Conservation (phyloP, 1,140 invertebrate genomes). For the Temnothorax longispinosus region DNA sequence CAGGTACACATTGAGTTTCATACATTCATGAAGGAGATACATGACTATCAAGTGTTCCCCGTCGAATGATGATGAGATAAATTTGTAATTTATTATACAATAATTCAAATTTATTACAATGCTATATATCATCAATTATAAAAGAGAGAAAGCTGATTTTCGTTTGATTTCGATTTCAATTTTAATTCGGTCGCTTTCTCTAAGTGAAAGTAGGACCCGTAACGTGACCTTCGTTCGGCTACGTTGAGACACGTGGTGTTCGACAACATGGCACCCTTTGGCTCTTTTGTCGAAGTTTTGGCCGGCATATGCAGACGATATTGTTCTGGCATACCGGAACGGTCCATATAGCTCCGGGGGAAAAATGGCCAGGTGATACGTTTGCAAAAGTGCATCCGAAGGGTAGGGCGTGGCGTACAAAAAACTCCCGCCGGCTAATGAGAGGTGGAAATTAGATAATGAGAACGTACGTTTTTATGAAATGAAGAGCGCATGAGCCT, state of each 20-base stretch:
- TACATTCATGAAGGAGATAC: background rate
- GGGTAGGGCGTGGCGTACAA: slow-evolving; percentile 14
- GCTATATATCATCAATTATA: background rate
- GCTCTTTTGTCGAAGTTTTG: slow-evolving; percentile 45
- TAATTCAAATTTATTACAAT: background rate
- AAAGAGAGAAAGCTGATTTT: background rate
- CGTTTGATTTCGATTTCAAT: background rate
- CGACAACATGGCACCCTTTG: slow-evolving; percentile 44
- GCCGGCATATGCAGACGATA: slow-evolving; percentile 38
- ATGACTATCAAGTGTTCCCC: background rate
- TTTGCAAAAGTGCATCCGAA: slow-evolving; percentile 39
- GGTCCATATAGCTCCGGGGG: slow-evolving; percentile 19
- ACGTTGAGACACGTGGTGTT: slow-evolving; percentile 6
- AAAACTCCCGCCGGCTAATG: slow-evolving; percentile 40
- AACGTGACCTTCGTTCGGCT: slow-evolving; percentile 25
- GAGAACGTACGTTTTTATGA: slow-evolving; percentile 47
- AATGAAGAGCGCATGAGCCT: slow-evolving; percentile 35
- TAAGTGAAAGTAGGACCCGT: slow-evolving; percentile 4
- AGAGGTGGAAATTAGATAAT: slow-evolving; percentile 55
- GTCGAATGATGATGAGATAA: background rate
- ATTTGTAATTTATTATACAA: background rate
- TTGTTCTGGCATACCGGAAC: slow-evolving; percentile 28
- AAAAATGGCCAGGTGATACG: slow-evolving; percentile 50
- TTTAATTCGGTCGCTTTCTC: slow-evolving; percentile 19
- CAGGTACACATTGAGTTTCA: background rate